Conservation (phyloP, 2,113 vertebrate genomes). For the Takifugu bimaculatus region DNA sequence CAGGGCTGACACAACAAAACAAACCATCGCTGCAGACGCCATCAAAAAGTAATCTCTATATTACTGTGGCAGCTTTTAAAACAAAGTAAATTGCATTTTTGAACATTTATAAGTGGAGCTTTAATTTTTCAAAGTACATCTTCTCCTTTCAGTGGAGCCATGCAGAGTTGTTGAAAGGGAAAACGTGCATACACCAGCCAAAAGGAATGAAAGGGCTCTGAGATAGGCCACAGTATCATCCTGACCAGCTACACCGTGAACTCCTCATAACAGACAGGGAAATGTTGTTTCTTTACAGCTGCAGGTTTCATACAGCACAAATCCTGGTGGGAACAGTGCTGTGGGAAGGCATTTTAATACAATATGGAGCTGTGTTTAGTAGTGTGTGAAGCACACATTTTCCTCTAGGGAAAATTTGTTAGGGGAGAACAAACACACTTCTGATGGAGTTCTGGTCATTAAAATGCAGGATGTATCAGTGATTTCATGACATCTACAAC, state of each 20-base stretch:
- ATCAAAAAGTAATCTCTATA: not conserved
- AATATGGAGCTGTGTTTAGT: not conserved
- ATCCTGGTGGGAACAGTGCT: not conserved
- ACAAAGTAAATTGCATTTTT: not conserved
- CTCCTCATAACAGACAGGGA: not conserved
- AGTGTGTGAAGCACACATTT: slow-evolving; percentile 28
- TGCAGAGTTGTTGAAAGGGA: slow-evolving; percentile 26
- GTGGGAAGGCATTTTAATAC: slow-evolving; percentile 1
- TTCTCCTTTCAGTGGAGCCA: not conserved
- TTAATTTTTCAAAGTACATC: slow-evolving; percentile 23
- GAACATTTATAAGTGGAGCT: slow-evolving; percentile 11
- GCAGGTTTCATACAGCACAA: not conserved
- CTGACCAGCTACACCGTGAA: not conserved
- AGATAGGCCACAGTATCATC: slow-evolving; percentile 13
- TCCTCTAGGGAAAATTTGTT: slow-evolving; percentile 24
- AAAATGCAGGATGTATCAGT: slow-evolving; percentile 62
- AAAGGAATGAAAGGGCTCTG: slow-evolving; percentile 26
- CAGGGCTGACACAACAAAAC: slow-evolving; percentile 43
- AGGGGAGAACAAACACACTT: slow-evolving; percentile 22
- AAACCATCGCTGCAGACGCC: not conserved
- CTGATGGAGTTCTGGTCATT: slow-evolving; percentile 47
- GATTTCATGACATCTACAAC: slow-evolving; percentile 25
- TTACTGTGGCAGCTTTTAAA: not conserved
- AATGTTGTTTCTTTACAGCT: slow-evolving; percentile 14
- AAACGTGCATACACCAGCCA: slow-evolving; percentile 22